Percentiles rank a stretch among this genome's conserved stretches.
These are phyloP conservation scores for Tamias sibiricus DNA, from an alignment of 2,113 vertebrate genomes.

Conservation along the genomic window DNA sequence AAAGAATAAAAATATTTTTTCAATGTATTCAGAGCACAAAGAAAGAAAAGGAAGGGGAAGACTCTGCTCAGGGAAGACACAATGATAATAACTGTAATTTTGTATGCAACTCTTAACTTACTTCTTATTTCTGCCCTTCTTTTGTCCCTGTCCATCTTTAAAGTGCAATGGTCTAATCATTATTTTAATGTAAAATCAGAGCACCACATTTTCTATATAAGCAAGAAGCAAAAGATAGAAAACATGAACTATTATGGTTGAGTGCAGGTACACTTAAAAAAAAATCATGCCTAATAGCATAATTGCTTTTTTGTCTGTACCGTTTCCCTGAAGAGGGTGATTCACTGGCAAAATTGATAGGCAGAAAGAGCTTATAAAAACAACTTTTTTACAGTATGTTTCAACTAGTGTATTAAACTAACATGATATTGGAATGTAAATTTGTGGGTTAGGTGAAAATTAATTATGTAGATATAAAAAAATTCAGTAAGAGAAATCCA, in stretches of 20 bases:
- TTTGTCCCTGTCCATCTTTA: neutral
- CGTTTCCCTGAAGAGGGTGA: neutral
- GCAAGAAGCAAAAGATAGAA: neutral
- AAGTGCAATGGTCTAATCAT: neutral
- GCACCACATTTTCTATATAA: neutral
- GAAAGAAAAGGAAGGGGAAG: neutral
- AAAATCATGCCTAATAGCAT: neutral
- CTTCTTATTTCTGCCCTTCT: neutral
- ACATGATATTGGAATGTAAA: neutral
- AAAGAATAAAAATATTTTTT: neutral
- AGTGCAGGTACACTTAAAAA: neutral
- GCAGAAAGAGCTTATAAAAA: neutral
- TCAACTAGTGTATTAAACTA: neutral
- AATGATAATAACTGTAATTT: neutral
- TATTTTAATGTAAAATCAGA: neutral
- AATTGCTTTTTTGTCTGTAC: neutral
- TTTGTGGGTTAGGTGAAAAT: neutral
- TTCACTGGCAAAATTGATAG: neutral
- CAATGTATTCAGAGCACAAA: neutral
- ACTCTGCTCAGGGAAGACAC: neutral
- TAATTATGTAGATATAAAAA: neutral
- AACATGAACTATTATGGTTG: neutral
- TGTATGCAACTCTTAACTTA: neutral
- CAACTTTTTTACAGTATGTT: neutral
- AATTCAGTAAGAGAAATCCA: neutral